These are phyloP conservation scores for Salvelinus namaycush DNA, from an alignment of 2,113 vertebrate species.

Conservation along the genomic window DNA sequence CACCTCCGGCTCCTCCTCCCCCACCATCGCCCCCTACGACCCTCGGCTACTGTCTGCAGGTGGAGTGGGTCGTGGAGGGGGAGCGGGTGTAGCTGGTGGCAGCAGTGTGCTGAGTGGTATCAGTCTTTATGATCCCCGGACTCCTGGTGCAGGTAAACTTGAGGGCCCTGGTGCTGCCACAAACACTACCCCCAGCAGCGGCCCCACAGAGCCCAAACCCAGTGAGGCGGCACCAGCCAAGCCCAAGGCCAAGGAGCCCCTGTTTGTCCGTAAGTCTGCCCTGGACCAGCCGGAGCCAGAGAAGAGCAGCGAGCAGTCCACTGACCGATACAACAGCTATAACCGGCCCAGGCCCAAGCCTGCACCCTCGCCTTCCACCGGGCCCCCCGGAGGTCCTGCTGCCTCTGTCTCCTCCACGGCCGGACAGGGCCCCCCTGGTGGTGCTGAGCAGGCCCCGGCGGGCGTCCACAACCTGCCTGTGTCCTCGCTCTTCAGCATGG, in stretches of 20 bases:
- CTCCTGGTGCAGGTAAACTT: constrained; percentile 67
- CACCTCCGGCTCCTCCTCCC: constrained; percentile 39
- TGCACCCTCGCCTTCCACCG: constrained; percentile 56
- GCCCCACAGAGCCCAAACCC: constrained; percentile 59
- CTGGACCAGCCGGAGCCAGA: constrained; percentile 84
- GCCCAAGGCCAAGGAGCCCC: constrained; percentile 83
- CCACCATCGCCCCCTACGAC: constrained; percentile 86
- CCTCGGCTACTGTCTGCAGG: constrained; percentile 83
- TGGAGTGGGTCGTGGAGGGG: constrained; percentile 66
- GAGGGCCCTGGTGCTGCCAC: constrained; percentile 55
- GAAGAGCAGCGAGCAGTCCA: constrained; percentile 69
- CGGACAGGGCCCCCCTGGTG: constrained; percentile 41
- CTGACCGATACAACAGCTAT: constrained; percentile 92
- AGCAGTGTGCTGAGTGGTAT: constrained; percentile 89
- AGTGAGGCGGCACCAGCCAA: constrained; percentile 46
- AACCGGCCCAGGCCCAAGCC: constrained; percentile 87
- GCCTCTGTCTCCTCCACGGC: constrained; percentile 22
- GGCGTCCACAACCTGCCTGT: constrained; percentile 86
- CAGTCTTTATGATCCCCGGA: constrained; percentile 89
- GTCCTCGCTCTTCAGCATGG: constrained; percentile 82
- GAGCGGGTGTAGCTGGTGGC: constrained; percentile 65
- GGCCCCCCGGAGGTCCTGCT: constrained; percentile 40
- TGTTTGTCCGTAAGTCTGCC: constrained; percentile 85
- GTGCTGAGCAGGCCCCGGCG: constrained; percentile 59
- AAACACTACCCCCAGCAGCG: constrained; percentile 46